Percentiles rank a stretch among this genome's conserved stretches.
Evolutionary conservation across 2,888 invertebrate genomes (phyloP).

Genomic region (Lamproptera curius): DNA sequence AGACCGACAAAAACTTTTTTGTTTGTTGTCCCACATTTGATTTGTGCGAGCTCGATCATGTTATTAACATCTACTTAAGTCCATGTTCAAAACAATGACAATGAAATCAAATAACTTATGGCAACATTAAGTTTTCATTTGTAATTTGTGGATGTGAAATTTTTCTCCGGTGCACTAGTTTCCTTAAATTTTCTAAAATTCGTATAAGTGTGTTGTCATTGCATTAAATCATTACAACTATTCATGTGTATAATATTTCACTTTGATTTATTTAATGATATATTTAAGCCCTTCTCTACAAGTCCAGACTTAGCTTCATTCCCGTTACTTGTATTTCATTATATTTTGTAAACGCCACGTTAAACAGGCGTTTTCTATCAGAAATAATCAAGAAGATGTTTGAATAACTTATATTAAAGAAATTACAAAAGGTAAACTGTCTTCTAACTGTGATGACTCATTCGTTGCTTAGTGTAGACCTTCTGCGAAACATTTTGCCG

Average conservation of each 20-base stretch:
- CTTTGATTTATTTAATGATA: not conserved
- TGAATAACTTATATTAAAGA: slow-evolving; percentile 26
- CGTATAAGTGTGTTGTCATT: slow-evolving; percentile 4
- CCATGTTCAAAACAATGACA: too few relatives aligned
- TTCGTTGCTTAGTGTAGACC: slow-evolving; percentile 18
- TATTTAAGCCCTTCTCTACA: slow-evolving; percentile 8
- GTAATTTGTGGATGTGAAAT: slow-evolving; percentile 7
- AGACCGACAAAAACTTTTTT: too few relatives aligned
- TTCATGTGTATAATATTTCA: too few relatives aligned
- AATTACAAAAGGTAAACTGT: slow-evolving; percentile 27
- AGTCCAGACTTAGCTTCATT: slow-evolving; percentile 24
- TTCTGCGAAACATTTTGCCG: too few relatives aligned
- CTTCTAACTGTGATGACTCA: slow-evolving; percentile 29
- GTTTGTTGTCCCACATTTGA: too few relatives aligned
- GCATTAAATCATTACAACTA: too few relatives aligned
- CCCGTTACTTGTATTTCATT: slow-evolving; percentile 37
- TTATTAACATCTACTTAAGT: too few relatives aligned
- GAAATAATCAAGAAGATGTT: slow-evolving; percentile 35
- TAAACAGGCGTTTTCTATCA: slow-evolving; percentile 36
- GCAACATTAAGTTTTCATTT: slow-evolving; percentile 7
- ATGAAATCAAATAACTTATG: too few relatives aligned
- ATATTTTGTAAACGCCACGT: slow-evolving; percentile 54
- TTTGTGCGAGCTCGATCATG: too few relatives aligned
- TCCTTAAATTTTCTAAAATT: slow-evolving; percentile 1
- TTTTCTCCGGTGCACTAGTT: not conserved